Percentiles rank a stretch among this genome's conserved stretches.
Conservation (phyloP, 2,113 vertebrate species). For the Vimba vimba region DNA sequence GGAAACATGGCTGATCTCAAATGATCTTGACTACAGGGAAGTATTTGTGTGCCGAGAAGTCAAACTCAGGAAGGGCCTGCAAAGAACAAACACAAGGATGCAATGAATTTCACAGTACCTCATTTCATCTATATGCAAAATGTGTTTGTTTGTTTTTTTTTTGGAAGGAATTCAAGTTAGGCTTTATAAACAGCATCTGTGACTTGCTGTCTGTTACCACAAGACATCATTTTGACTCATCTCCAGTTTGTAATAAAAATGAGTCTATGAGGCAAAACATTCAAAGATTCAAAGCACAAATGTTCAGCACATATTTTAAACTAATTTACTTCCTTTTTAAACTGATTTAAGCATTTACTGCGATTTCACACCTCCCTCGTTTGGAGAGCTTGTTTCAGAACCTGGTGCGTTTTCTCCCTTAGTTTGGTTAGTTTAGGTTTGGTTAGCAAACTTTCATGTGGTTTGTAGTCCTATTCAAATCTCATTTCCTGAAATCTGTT, state of each 20-base stretch:
- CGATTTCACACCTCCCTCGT: no score
- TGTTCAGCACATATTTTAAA: no score
- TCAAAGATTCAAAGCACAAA: no score
- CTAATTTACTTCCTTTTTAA: no score
- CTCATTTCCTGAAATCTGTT: no score
- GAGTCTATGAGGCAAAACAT: neutral
- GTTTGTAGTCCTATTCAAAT: no score
- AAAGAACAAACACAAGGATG: neutral
- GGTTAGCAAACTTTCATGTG: no score
- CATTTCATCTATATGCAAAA: neutral
- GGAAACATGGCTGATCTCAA: constrained; percentile 65
- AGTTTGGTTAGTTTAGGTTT: no score
- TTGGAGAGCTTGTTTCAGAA: no score
- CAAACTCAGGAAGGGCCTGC: constrained; percentile 85
- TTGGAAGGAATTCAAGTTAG: neutral
- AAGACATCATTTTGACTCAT: neutral
- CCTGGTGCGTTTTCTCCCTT: no score
- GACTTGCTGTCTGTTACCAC: neutral
- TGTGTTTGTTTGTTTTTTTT: fast-evolving
- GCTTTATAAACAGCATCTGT: neutral
- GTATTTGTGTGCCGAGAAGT: constrained; percentile 97
- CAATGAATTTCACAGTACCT: neutral
- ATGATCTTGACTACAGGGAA: constrained; percentile 98
- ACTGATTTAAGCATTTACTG: no score
- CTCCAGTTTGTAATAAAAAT: neutral